These are phyloP conservation scores for Drosophila grimshawi DNA, from an alignment of 1,140 invertebrate genomes.

Conservation along the genomic window DNA sequence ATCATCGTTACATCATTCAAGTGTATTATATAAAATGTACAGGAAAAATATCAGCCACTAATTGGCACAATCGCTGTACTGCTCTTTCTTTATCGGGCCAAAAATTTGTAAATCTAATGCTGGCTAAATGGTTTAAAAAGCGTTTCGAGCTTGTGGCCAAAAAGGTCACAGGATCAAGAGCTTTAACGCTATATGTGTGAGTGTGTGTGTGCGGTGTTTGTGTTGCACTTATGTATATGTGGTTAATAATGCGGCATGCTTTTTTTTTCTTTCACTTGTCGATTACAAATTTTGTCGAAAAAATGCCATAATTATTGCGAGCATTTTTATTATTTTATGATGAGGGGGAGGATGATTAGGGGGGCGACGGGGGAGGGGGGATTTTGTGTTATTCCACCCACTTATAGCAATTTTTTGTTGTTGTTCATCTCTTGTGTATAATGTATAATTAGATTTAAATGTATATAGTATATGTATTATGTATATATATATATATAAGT, in stretches of 20 bases:
- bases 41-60: slow-evolving; percentile 43
- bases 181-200: slow-evolving; percentile 10
- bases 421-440: slow-evolving; percentile 50
- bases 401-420: slow-evolving; percentile 48
- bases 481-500: slow-evolving; percentile 41
- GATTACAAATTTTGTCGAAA: slow-evolving; percentile 46
- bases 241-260: slow-evolving; percentile 47
- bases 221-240: slow-evolving; percentile 13
- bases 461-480: slow-evolving; percentile 54
- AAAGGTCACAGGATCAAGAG: slow-evolving; percentile 15
- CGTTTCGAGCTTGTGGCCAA: slow-evolving; percentile 25
- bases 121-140: slow-evolving; percentile 1
- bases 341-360: background rate
- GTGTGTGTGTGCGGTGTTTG: background rate
- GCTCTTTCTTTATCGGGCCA: slow-evolving; percentile 4
- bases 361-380: too few species aligned
- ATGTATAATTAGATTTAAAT: slow-evolving; percentile 76
- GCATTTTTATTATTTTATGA: slow-evolving; percentile 29
- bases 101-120: slow-evolving; percentile 11
- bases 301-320: slow-evolving; percentile 61
- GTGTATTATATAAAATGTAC: slow-evolving; percentile 70
- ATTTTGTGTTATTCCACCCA: background rate
- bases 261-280: slow-evolving; percentile 1
- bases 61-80: slow-evolving; percentile 64
- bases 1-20: slow-evolving; percentile 34